Evolutionary conservation across 2,888 invertebrate species (phyloP).

Genomic region (Saturnia pavonia): DNA sequence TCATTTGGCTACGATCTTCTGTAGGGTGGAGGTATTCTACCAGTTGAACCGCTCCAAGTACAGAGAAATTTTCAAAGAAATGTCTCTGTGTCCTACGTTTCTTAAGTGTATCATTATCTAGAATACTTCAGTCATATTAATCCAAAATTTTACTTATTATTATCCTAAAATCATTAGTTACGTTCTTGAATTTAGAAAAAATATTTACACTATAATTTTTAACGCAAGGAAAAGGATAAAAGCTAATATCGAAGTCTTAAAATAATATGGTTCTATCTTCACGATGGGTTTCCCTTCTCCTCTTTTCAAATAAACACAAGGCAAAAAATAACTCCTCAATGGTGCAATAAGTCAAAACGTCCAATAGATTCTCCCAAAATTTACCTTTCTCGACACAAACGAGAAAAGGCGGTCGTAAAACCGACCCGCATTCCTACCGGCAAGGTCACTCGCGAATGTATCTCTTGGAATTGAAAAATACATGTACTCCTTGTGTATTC

Average conservation of each 20-base stretch:
- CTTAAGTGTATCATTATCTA: too few relatives aligned
- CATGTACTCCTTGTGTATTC: slow-evolving; percentile 36
- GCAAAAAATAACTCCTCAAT: slow-evolving; percentile 40
- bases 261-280: slow-evolving; percentile 8
- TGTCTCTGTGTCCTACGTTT: too few relatives aligned
- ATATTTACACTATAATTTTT: background rate
- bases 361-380: slow-evolving; percentile 61
- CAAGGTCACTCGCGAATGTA: slow-evolving; percentile 63
- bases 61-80: too few relatives aligned
- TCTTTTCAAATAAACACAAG: slow-evolving; percentile 8
- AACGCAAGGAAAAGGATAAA: background rate
- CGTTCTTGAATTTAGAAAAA: background rate
- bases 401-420: slow-evolving; percentile 65
- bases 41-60: too few relatives aligned
- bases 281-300: background rate
- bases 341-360: slow-evolving; percentile 62
- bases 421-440: slow-evolving; percentile 53
- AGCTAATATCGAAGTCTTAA: background rate
- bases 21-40: too few relatives aligned
- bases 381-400: slow-evolving; percentile 59
- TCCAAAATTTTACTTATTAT: too few relatives aligned
- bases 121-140: too few relatives aligned
- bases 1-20: too few relatives aligned
- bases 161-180: too few relatives aligned
- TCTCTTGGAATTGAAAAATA: slow-evolving; percentile 64